A percentile compares a stretch with the other conserved stretches of the same genome.
These are phyloP conservation scores for Dasyornis broadbenti DNA, from an alignment of 2,113 vertebrate genomes.

Conservation along the genomic window DNA sequence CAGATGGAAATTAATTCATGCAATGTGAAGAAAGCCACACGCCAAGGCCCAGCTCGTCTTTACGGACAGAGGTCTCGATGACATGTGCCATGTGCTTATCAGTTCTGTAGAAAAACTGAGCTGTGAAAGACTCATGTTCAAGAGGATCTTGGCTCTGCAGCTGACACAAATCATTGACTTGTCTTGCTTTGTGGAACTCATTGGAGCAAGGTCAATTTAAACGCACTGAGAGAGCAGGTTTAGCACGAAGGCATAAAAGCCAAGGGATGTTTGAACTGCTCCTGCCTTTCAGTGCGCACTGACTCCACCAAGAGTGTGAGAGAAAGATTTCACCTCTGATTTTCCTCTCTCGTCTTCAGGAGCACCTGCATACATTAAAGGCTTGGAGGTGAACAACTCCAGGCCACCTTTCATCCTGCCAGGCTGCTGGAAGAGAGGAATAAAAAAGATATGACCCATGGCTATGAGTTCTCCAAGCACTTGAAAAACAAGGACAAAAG, in stretches of 20 bases:
- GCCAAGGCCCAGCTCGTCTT: not conserved
- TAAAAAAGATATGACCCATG: not conserved
- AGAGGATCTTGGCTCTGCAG: not conserved
- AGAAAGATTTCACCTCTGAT: not conserved
- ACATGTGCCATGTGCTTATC: not conserved
- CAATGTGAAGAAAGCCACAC: not conserved
- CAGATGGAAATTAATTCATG: not conserved
- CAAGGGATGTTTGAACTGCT: not conserved
- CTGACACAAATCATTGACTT: not conserved
- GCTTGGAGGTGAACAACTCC: not conserved
- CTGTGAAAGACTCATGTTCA: not conserved
- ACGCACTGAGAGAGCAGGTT: not conserved
- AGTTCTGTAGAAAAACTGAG: not conserved
- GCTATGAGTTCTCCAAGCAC: not conserved
- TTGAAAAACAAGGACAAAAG: constrained; percentile 36
- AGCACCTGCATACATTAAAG: not conserved
- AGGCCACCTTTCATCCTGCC: not conserved
- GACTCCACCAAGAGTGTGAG: not conserved
- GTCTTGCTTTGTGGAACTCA: not conserved
- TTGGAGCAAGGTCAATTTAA: not conserved
- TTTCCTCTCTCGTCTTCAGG: not conserved
- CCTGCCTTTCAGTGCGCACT: not conserved
- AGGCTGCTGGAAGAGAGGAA: not conserved
- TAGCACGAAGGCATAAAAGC: accelerated
- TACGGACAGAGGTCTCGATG: not conserved